These are phyloP conservation scores for Belonocnema kinseyi DNA, from an alignment of 1,140 invertebrate species.

Conservation along the genomic window DNA sequence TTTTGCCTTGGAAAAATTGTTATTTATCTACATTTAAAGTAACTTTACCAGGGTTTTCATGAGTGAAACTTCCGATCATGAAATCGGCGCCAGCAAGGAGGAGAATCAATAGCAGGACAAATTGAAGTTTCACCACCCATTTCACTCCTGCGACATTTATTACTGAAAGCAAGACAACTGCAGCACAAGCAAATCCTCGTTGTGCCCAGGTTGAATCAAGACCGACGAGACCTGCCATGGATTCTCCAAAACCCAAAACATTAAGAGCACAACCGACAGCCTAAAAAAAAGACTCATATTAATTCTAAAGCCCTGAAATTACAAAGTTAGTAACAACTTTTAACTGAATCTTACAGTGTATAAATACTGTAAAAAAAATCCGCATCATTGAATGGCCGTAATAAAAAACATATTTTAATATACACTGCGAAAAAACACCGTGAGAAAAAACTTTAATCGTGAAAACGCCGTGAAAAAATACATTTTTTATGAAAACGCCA, in stretches of 20 bases:
- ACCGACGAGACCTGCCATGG: constrained; percentile 90
- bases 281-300: constrained; percentile 74
- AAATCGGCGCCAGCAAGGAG: constrained; percentile 92
- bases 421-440: no score
- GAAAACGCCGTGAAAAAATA: no score
- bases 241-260: constrained; percentile 95
- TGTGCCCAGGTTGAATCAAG: constrained; percentile 85
- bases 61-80: constrained; percentile 90
- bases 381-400: no score
- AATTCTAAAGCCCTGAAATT: background rate
- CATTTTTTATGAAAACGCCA: no score
- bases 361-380: no score
- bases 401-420: no score
- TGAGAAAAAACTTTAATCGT: no score
- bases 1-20: background rate
- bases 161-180: constrained; percentile 87
- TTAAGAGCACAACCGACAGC: constrained; percentile 96
- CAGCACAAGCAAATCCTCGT: constrained; percentile 86
- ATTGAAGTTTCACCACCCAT: constrained; percentile 95
- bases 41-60: constrained; percentile 79
- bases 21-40: constrained; percentile 25
- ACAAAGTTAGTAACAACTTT: background rate
- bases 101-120: constrained; percentile 88
- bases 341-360: no score
- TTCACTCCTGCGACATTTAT: constrained; percentile 95